Percentiles rank a stretch among this genome's conserved stretches.
These are phyloP conservation scores for Tribolium castaneum DNA, from an alignment of 1,140 invertebrate species.

Conservation along the genomic window DNA sequence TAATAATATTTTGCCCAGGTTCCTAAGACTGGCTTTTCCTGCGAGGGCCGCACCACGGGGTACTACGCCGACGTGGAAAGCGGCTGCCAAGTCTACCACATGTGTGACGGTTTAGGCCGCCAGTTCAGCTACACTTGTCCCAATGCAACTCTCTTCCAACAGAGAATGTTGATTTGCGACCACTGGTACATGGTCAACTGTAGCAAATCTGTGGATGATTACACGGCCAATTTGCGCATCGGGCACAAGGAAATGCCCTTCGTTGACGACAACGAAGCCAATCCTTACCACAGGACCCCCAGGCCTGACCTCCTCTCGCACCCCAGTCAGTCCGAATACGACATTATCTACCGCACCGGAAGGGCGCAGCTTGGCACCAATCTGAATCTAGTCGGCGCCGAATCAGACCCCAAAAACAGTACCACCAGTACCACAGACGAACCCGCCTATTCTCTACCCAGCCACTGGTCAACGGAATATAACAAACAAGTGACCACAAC, in stretches of 20 bases:
- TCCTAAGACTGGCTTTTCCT: slow-evolving; percentile 68
- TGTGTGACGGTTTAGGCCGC: slow-evolving; percentile 78
- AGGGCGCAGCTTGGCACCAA: slow-evolving; percentile 19
- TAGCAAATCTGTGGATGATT: slow-evolving; percentile 73
- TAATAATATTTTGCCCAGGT: slow-evolving; percentile 35
- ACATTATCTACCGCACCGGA: slow-evolving; percentile 52
- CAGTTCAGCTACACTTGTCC: slow-evolving; percentile 82
- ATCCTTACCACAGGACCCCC: slow-evolving; percentile 69
- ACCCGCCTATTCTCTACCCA: slow-evolving; percentile 58
- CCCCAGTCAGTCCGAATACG: slow-evolving; percentile 66
- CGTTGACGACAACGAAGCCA: slow-evolving; percentile 72
- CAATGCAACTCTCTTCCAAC: slow-evolving; percentile 82
- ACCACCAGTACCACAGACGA: slow-evolving; percentile 45
- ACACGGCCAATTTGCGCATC: slow-evolving; percentile 76
- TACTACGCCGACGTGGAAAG: slow-evolving; percentile 82
- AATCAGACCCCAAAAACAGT: slow-evolving; percentile 41
- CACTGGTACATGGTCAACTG: slow-evolving; percentile 89
- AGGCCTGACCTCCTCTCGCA: slow-evolving; percentile 72
- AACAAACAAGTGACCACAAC: slow-evolving; percentile 10
- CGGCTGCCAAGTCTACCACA: slow-evolving; percentile 81
- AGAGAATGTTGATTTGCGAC: slow-evolving; percentile 82
- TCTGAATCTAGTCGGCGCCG: slow-evolving; percentile 54
- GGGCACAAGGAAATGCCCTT: slow-evolving; percentile 77
- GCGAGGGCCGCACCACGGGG: slow-evolving; percentile 72
- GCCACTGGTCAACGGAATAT: slow-evolving; percentile 59